Percentiles rank a stretch among this genome's conserved stretches.
Evolutionary conservation across 2,888 invertebrate species (phyloP).

Genomic region (Thymelicus lineola): DNA sequence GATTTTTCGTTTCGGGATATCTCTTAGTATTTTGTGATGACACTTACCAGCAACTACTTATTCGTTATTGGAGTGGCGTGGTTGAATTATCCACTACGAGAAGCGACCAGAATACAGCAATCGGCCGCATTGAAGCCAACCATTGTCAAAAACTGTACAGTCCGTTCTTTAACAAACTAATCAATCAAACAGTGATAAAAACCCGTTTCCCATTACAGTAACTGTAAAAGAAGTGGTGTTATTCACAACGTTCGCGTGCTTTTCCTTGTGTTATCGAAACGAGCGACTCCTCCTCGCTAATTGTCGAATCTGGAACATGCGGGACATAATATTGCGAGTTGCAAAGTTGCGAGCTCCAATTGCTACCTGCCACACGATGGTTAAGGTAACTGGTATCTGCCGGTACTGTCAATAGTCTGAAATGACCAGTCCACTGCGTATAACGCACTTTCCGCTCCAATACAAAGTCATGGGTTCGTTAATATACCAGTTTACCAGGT

Average conservation of each 20-base stretch:
- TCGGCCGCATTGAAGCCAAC: too few species aligned
- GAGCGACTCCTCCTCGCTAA: constrained; percentile 53
- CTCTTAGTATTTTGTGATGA: too few species aligned
- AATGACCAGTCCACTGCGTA: background rate
- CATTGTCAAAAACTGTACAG: too few species aligned
- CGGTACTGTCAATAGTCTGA: constrained; percentile 36
- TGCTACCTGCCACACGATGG: constrained; percentile 46
- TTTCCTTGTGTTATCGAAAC: constrained; percentile 20
- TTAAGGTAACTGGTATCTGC: constrained; percentile 57
- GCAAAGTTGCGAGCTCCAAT: constrained; percentile 22
- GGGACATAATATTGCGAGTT: constrained; percentile 66
- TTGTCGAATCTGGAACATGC: constrained; percentile 69
- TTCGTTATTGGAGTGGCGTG: too few species aligned
- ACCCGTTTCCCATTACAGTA: constrained; percentile 21
- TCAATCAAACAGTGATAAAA: constrained; percentile 42
- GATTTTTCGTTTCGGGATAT: too few species aligned
- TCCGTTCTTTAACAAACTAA: constrained; percentile 52
- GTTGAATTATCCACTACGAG: too few species aligned
- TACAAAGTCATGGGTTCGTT: constrained; percentile 2
- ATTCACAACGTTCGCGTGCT: constrained; percentile 14
- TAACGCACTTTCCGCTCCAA: background rate
- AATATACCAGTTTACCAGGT: background rate
- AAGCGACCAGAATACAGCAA: too few species aligned
- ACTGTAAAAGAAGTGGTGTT: constrained; percentile 20
- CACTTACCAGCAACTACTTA: too few species aligned